phyloP scores from a whole-genome alignment of 2,113 vertebrate genomes.

The Cebidichthys violaceus region DNA sequence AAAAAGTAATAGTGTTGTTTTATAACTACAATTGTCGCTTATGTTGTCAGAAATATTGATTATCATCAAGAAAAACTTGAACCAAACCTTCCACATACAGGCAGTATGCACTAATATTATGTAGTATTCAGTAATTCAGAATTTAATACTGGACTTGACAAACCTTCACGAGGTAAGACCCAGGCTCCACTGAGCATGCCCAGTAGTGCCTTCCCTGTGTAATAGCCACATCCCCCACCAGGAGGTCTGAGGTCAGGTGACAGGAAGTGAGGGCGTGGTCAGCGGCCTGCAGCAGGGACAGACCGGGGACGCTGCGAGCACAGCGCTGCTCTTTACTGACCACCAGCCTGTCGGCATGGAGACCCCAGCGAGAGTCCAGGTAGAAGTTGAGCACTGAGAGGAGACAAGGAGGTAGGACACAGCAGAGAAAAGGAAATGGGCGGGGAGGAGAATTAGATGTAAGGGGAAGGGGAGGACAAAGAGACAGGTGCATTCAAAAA shows the following conservation, averaged over 20 bases:
- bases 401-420: background rate
- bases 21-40: background rate
- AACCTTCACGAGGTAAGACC: slow-evolving; percentile 95
- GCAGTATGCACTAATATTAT: background rate
- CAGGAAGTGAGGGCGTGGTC: slow-evolving; percentile 95
- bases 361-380: slow-evolving; percentile 95
- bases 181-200: slow-evolving; percentile 96
- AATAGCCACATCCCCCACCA: slow-evolving; percentile 94
- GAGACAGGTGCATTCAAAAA: slow-evolving; percentile 35
- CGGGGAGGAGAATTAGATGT: background rate
- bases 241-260: slow-evolving; percentile 92
- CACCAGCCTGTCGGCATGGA: slow-evolving; percentile 92
- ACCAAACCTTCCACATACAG: background rate
- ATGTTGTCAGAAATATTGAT: background rate
- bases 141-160: slow-evolving; percentile 10
- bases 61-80: background rate
- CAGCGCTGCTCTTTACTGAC: slow-evolving; percentile 96
- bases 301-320: slow-evolving; percentile 91
- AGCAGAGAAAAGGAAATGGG: background rate
- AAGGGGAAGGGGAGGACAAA: slow-evolving; percentile 33
- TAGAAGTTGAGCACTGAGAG: slow-evolving; percentile 94
- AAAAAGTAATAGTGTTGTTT: background rate
- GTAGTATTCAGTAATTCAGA: background rate
- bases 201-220: slow-evolving; percentile 97
- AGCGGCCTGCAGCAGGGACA: slow-evolving; percentile 87